Percentiles rank a stretch among this genome's conserved stretches.
These are phyloP conservation scores for Propithecus perrieri DNA, from an alignment of 2,797 vertebrate species.

Conservation along the genomic window DNA sequence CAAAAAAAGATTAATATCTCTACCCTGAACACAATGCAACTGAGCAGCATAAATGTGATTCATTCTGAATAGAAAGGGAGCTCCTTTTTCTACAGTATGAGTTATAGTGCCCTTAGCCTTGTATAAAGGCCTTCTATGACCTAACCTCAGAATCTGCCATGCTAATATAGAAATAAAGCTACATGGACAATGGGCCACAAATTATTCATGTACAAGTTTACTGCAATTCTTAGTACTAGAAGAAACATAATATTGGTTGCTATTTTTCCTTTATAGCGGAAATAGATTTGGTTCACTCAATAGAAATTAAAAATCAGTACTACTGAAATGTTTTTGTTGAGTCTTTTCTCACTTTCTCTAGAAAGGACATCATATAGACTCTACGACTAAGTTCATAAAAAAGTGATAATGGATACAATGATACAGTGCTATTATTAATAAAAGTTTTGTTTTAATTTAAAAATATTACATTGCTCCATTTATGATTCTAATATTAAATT, in stretches of 20 bases:
- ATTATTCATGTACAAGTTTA: background rate
- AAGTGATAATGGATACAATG: background rate
- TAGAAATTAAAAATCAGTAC: constrained; percentile 8
- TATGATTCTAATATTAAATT: constrained; percentile 14
- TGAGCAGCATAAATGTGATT: background rate
- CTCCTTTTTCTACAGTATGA: background rate
- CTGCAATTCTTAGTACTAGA: background rate
- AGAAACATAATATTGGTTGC: background rate
- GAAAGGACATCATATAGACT: background rate
- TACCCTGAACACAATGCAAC: background rate
- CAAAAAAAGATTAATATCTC: background rate
- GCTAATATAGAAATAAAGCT: background rate
- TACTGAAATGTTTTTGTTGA: background rate
- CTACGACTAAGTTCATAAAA: background rate
- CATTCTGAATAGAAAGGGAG: background rate
- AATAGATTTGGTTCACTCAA: background rate
- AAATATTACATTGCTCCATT: background rate
- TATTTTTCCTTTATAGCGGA: background rate
- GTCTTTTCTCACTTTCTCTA: background rate
- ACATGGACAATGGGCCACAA: background rate
- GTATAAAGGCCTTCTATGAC: background rate
- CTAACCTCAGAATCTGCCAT: background rate
- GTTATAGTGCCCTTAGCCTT: background rate
- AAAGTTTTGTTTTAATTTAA: background rate
- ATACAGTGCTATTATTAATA: background rate